Evolutionary conservation across 2,113 vertebrate species (phyloP), one percentile per base, ranked within the genome.

Genomic region (Recurvirostra avosetta): DNA sequence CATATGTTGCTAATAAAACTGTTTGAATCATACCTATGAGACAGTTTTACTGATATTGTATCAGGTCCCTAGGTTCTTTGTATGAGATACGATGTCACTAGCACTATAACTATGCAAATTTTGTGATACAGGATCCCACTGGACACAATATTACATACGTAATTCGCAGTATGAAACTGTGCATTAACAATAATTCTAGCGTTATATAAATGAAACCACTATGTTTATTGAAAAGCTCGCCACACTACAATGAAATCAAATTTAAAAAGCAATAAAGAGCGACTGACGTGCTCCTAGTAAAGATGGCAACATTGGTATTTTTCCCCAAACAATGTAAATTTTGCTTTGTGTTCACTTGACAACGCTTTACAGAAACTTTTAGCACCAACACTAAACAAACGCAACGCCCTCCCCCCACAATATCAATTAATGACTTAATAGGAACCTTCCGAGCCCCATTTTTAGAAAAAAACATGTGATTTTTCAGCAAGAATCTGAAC

Each of bases 1-100:
- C 97, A 98, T 97, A 98, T 98, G 97, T 96, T 98, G 95, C 96
- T 95, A 98, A 98, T 98, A 98, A 98, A 98, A 98, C 94, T 96
- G 94, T 47, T 96, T 97, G 97, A 98, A 97, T 98, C 96, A 98
- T 98, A 98, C 97, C 97, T 98, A 96, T 88, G 96, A 98, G 97
- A 96, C 96, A 97, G 94, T 96, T 98, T 98, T 96, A 98, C 95
- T 98, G 96, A 97, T 96, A 97, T 86, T 97, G 73, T 97, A 95
- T 85, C 96, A 96, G 81, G 75, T 88, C 94, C 94, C 95, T 78
- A 89, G 86, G 86, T 95, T 97, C 93, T 96, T 97, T 73, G 86
- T 74, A 96, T 97, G 95, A 96, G 91, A 94, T 98, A 97, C 89
- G 75, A 81, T 92, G 94, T 90, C 96, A 97, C 86, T 45, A 97